Base-by-base conservation (phyloP, 1,140 invertebrate species). In the Hirudo medicinalis region DNA sequence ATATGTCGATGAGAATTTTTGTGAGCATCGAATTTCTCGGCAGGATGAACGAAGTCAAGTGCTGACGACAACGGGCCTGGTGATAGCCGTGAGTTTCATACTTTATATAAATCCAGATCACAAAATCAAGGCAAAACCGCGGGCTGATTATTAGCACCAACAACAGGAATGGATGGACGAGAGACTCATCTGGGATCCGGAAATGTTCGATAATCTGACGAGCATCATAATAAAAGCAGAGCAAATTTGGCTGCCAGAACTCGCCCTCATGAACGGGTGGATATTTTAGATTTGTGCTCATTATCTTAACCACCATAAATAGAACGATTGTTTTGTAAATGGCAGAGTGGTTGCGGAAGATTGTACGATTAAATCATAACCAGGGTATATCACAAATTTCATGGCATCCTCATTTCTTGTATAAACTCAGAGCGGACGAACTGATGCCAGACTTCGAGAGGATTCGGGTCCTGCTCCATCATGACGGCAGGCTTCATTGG, bases 401-500 rank as follows among this genome's bases (percentile, higher is more conserved):
- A 68, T 29, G 6, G 11, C 19, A 63, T 63, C 15, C 13, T 11
- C 11, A 13, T n/a, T 25, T 25, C 11, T 32, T 25, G 15, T 63
- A 22, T 8, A 22, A 3, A 29, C 8, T 25, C 54, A 72, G 71
- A 63, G 71, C 71, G 9, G 67, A 72, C 5, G 72, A 72, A 54
- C 67, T 72, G 53, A 68, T 72, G 29, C 72, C 72, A 32, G 72
- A 72, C 55, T 72, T 72, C 36, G 72, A 72, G 67, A 67, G 72
- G 67, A 72, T 72, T 36, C 66, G 67, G 43, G 74, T 68, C 27
- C 63, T 57, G 17, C 67, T 95, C 74, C 88, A 89, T 76, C 89
- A 90, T 85, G 93, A 93, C 84, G 94, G 93, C 76, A 92, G 90
- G 78, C 94, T 93, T 83, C 87, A 91, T 75, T 97, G 95, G 85